Evolutionary conservation across 1,140 invertebrate genomes (phyloP).

Genomic region (Calephelis nemesis): DNA sequence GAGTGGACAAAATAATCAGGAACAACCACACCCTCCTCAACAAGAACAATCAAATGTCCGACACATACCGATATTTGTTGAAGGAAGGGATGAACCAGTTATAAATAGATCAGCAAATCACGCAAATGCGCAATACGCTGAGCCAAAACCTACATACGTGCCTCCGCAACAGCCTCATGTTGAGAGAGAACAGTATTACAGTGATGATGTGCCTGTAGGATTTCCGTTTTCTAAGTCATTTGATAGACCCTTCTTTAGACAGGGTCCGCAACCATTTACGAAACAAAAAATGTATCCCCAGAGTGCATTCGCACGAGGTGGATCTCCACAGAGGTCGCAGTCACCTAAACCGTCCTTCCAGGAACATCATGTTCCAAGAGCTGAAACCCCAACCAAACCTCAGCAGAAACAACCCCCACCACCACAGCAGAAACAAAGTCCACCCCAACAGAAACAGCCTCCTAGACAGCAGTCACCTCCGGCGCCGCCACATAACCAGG

Average conservation of each 20-base stretch:
- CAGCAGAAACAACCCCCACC: constrained; percentile 52
- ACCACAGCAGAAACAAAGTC: constrained; percentile 56
- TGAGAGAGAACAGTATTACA: constrained; percentile 69
- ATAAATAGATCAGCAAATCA: constrained; percentile 80
- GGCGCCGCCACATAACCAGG: constrained; percentile 41
- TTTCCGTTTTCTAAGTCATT: constrained; percentile 66
- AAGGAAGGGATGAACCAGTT: constrained; percentile 88
- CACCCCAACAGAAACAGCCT: constrained; percentile 44
- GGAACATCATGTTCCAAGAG: constrained; percentile 65
- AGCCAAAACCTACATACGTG: constrained; percentile 53
- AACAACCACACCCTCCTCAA: constrained; percentile 53
- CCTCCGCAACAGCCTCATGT: constrained; percentile 60
- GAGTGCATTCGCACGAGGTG: constrained; percentile 54
- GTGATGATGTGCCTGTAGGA: constrained; percentile 52
- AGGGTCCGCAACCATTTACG: constrained; percentile 61
- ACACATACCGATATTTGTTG: constrained; percentile 93
- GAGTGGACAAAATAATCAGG: constrained; percentile 62
- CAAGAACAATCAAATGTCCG: constrained; percentile 78
- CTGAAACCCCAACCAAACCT: constrained; percentile 56
- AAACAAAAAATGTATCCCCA: constrained; percentile 69
- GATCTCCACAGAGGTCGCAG: constrained; percentile 68
- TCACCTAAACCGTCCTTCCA: constrained; percentile 66
- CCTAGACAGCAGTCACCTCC: constrained; percentile 53
- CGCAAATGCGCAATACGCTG: constrained; percentile 56
- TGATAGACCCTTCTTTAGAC: constrained; percentile 65